Conservation (phyloP, 1,140 invertebrate species). For the Bombus waltoni region DNA sequence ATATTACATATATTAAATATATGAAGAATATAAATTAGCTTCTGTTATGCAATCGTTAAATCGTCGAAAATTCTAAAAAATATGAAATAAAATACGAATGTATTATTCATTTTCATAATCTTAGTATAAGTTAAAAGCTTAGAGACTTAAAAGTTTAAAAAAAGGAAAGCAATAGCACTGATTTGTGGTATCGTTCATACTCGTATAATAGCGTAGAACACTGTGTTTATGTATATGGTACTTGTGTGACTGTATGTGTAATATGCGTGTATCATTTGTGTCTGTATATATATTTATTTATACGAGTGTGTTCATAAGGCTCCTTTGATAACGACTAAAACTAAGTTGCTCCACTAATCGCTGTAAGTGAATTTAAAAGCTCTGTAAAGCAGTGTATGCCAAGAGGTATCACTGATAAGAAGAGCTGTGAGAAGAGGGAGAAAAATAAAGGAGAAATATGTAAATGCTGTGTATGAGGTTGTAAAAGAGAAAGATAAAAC, state of each 20-base stretch:
- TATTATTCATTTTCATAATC: background rate
- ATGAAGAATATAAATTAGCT: background rate
- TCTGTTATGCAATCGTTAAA: background rate
- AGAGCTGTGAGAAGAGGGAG: slow-evolving; percentile 12
- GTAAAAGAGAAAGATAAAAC: slow-evolving; percentile 62
- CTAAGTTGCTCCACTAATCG: slow-evolving; percentile 70
- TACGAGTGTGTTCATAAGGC: slow-evolving; percentile 73
- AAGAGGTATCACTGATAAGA: slow-evolving; percentile 56
- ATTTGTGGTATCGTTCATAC: slow-evolving; percentile 35
- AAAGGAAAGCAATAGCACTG: background rate
- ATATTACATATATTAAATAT: background rate
- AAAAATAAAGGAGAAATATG: slow-evolving; percentile 51
- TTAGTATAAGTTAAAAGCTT: background rate
- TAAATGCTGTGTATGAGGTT: slow-evolving; percentile 48
- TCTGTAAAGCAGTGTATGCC: slow-evolving; percentile 21
- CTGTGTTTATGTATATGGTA: slow-evolving; percentile 26
- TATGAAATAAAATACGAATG: background rate
- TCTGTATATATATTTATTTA: slow-evolving; percentile 22
- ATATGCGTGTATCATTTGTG: slow-evolving; percentile 54
- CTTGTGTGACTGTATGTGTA: slow-evolving; percentile 63
- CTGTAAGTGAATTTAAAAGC: slow-evolving; percentile 54
- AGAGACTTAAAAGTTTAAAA: background rate
- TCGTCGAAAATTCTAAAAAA: background rate
- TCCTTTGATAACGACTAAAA: slow-evolving; percentile 77
- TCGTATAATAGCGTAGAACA: slow-evolving; percentile 52